Conservation (phyloP, 2,113 vertebrate species). For the Microcebus lehilahytsara region DNA sequence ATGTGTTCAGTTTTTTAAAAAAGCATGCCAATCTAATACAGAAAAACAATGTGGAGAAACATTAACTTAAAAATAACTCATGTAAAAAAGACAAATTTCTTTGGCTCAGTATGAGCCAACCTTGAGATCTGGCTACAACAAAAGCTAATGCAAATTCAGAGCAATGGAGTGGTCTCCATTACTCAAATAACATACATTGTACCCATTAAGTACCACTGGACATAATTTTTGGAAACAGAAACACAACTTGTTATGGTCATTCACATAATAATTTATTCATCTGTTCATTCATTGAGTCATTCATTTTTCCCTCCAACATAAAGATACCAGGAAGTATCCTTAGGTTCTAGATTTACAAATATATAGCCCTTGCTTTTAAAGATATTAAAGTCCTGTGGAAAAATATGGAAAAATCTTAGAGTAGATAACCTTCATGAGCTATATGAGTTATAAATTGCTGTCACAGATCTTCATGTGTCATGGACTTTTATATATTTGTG, state of each 20-base stretch:
- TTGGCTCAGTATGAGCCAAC: background rate
- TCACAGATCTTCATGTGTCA: background rate
- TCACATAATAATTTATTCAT: background rate
- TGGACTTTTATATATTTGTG: background rate
- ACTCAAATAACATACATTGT: too few relatives aligned
- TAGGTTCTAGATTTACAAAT: background rate
- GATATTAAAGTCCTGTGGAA: background rate
- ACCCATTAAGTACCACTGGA: background rate
- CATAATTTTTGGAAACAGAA: background rate
- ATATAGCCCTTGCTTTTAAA: background rate
- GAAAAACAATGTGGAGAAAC: background rate
- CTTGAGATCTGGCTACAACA: background rate
- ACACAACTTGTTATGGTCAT: background rate
- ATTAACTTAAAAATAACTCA: background rate
- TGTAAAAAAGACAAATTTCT: background rate
- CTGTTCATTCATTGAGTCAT: background rate
- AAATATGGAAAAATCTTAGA: background rate
- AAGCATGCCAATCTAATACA: background rate
- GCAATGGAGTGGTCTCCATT: background rate
- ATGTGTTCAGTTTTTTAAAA: background rate
- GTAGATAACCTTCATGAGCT: background rate
- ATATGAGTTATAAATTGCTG: background rate
- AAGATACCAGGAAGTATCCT: background rate
- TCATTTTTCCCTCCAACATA: background rate
- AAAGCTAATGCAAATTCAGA: background rate